These are phyloP conservation scores for Anastatus disparis DNA, from an alignment of 1,140 invertebrate genomes.

Conservation along the genomic window DNA sequence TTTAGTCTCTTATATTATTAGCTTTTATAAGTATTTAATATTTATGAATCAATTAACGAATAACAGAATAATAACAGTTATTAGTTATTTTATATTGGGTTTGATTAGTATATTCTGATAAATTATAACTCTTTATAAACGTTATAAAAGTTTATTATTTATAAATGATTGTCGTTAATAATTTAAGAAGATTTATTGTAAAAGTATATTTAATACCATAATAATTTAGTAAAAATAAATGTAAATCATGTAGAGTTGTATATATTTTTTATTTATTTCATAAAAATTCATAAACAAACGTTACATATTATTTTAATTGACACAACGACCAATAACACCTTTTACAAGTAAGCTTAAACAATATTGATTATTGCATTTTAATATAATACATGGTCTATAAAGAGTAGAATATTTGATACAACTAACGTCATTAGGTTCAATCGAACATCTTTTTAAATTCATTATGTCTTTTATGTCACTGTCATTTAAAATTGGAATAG, in stretches of 20 bases:
- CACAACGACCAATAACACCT: neutral
- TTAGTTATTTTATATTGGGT: neutral
- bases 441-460: neutral
- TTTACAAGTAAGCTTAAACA: neutral
- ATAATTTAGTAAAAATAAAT: too few species aligned
- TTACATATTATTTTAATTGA: neutral
- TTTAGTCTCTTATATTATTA: too few species aligned
- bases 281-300: neutral
- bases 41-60: too few species aligned
- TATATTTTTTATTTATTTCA: too few species aligned
- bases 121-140: neutral
- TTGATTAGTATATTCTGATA: too few species aligned
- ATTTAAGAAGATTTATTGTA: too few species aligned
- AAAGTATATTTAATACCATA: too few species aligned
- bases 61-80: neutral
- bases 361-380: neutral
- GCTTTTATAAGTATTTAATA: too few species aligned
- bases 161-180: too few species aligned
- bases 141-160: too few species aligned
- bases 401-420: neutral
- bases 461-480: neutral
- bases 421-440: neutral
- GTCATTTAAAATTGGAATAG: neutral
- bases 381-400: neutral
- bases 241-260: too few species aligned